Conservation (phyloP, 2,888 invertebrate species). For the Dynastes maya region DNA sequence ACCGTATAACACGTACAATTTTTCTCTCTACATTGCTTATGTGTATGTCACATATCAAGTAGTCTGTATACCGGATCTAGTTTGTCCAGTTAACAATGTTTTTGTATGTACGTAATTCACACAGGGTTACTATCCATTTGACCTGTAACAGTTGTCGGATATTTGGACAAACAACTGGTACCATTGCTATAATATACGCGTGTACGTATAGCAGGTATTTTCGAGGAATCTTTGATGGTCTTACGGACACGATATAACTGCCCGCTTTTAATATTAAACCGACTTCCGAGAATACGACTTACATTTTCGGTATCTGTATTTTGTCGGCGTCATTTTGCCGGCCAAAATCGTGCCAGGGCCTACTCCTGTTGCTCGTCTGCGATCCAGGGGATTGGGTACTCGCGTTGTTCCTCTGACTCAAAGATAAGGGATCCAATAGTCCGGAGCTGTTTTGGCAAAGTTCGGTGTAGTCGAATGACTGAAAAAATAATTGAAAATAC, state of each 20-base stretch:
- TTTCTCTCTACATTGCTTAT: conserved; percentile 58
- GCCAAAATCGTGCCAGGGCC: conserved; percentile 96
- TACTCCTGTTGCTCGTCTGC: conserved; percentile 79
- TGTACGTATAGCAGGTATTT: conserved; percentile 8
- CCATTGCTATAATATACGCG: conserved; percentile 31
- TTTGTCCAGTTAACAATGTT: conserved; percentile 63
- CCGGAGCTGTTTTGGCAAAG: conserved; percentile 78
- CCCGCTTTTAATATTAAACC: conserved; percentile 3
- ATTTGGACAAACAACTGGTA: conserved; percentile 45
- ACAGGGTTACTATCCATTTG: conserved; percentile 50
- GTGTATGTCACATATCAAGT: too few relatives aligned
- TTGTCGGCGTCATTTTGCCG: conserved; percentile 95
- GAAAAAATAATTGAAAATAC: conserved; percentile 61
- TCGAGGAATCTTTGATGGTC: conserved; percentile 24
- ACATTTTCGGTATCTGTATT: conserved; percentile 98
- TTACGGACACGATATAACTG: neutral
- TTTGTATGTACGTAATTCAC: conserved; percentile 44
- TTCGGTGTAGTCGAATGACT: conserved; percentile 96
- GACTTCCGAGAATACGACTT: conserved; percentile 72
- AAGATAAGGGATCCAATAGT: conserved; percentile 67
- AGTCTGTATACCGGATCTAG: conserved; percentile 62
- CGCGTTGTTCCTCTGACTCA: conserved; percentile 66
- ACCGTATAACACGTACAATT: conserved; percentile 45
- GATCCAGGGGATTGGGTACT: conserved; percentile 68
- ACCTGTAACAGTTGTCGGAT: conserved; percentile 50